A percentile compares a stretch with the other conserved stretches of the same genome.
phyloP scores from a whole-genome alignment of 2,113 vertebrate genomes.

The Lichenostomus cassidix region DNA sequence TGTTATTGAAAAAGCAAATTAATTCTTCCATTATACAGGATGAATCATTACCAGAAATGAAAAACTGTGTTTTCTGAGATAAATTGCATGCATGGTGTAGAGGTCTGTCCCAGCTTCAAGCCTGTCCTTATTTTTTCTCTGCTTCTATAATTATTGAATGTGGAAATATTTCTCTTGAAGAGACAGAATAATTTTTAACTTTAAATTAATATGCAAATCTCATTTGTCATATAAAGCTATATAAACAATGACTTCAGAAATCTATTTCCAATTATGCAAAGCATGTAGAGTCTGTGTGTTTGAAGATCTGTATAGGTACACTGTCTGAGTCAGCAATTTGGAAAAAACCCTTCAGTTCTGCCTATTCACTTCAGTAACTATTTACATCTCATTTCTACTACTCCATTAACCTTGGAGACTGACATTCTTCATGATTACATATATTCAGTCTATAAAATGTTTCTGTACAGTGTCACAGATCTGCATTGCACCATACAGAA shows the following conservation, averaged over 20 bases:
- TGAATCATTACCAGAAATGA: neutral
- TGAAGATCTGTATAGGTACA: neutral
- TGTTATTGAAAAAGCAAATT: neutral
- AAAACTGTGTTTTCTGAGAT: neutral
- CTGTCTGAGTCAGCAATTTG: neutral
- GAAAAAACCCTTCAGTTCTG: neutral
- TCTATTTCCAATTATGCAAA: neutral
- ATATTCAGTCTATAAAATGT: neutral
- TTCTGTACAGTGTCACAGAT: conserved; percentile 10
- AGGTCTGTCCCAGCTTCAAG: neutral
- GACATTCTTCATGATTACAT: neutral
- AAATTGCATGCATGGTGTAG: neutral
- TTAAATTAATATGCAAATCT: conserved; percentile 17
- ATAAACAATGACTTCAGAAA: conserved; percentile 10
- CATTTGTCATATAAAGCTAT: neutral
- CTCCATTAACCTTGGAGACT: conserved; percentile 3
- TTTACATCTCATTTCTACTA: conserved; percentile 26
- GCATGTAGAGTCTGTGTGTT: neutral
- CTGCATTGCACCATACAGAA: conserved; percentile 29
- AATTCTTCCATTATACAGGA: neutral
- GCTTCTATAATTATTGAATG: neutral
- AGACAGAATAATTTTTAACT: neutral
- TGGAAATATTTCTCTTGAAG: neutral
- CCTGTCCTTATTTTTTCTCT: neutral
- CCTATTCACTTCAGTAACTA: conserved; percentile 27